A percentile compares a stretch with the other conserved stretches of the same genome.
Conservation (phyloP, 2,113 vertebrate species). For the Xiphophorus hellerii region DNA sequence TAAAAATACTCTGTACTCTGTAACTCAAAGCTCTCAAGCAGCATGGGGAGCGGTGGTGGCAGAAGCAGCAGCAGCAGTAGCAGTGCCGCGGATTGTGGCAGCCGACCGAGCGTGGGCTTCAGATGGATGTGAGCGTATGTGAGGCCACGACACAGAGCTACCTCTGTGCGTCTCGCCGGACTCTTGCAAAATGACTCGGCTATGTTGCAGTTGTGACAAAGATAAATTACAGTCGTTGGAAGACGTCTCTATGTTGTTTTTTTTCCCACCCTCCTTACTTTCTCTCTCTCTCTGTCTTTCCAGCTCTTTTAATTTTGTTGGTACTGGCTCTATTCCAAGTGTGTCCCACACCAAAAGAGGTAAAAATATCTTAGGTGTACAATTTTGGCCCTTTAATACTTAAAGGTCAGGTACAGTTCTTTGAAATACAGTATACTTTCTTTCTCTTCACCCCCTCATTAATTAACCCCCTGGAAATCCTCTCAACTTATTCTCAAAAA, state of each 20-base stretch:
- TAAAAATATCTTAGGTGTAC: conserved; percentile 55
- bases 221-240: conserved; percentile 82
- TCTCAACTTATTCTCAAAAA: conserved; percentile 23
- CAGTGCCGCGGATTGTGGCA: conserved; percentile 51
- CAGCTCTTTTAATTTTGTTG: conserved; percentile 45
- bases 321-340: conserved; percentile 61
- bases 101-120: conserved; percentile 66
- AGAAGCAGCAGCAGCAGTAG: conserved; percentile 5
- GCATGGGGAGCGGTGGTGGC: conserved; percentile 43
- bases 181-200: conserved; percentile 79
- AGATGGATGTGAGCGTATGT: conserved; percentile 75
- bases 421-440: conserved; percentile 45
- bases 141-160: conserved; percentile 77
- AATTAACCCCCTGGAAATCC: conserved; percentile 24
- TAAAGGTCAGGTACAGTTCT: conserved; percentile 62
- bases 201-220: conserved; percentile 80
- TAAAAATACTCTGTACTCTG: conserved; percentile 70
- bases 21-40: conserved; percentile 37
- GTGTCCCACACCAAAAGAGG: conserved; percentile 63
- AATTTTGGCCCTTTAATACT: conserved; percentile 45
- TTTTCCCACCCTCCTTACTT: conserved; percentile 2
- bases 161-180: conserved; percentile 80
- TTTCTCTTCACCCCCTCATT: conserved; percentile 1
- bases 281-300: conserved; percentile 20
- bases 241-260: conserved; percentile 70